These are phyloP conservation scores for Cacatua alba DNA, from an alignment of 2,113 vertebrate genomes.

Conservation along the genomic window DNA sequence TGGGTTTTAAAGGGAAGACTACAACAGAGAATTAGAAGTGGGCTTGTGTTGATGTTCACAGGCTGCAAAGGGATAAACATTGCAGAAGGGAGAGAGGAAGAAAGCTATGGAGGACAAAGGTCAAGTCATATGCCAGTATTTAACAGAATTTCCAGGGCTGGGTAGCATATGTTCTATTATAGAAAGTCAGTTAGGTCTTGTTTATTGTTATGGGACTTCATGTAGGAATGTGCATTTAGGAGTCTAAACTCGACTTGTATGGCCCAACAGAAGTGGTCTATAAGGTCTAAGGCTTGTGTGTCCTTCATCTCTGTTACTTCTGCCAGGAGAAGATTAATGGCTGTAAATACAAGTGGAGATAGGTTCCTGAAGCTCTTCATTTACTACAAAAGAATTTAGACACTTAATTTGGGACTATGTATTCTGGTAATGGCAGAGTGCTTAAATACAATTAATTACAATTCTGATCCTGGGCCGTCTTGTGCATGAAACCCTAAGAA, in stretches of 20 bases:
- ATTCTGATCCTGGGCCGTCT: not conserved
- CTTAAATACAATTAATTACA: not conserved
- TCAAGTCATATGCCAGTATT: not conserved
- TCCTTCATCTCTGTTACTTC: not conserved
- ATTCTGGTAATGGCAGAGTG: not conserved
- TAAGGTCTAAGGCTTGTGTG: not conserved
- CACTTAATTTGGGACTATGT: not conserved
- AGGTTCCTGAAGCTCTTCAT: not conserved
- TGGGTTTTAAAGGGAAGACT: slow-evolving; percentile 26
- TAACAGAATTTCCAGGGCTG: not conserved
- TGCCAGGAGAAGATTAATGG: slow-evolving; percentile 7
- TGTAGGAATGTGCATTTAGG: not conserved
- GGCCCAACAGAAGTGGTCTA: not conserved
- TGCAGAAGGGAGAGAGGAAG: not conserved
- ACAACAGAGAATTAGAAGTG: not conserved
- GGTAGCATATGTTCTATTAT: not conserved
- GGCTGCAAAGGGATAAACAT: not conserved
- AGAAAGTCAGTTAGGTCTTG: not conserved
- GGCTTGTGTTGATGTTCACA: not conserved
- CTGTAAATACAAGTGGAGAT: not conserved
- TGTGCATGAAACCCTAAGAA: not conserved
- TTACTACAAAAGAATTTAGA: not conserved
- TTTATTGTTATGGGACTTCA: not conserved
- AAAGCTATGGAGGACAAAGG: not conserved
- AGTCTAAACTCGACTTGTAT: not conserved